Evolutionary conservation across 1,140 invertebrate species (phyloP).

Genomic region (Hetaerina americana): DNA sequence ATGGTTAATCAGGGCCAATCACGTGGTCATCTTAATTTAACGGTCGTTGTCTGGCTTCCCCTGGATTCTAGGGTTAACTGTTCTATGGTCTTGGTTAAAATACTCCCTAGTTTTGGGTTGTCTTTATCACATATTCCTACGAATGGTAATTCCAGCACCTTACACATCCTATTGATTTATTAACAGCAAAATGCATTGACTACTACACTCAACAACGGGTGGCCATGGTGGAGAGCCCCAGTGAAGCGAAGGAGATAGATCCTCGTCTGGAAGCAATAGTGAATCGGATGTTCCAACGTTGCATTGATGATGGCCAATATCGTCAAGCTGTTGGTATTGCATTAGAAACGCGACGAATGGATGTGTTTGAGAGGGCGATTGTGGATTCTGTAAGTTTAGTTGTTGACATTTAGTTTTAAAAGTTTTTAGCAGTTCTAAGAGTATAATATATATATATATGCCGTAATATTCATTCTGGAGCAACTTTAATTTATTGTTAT

Average conservation of each 20-base stretch:
- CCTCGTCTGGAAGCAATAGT: constrained; percentile 84
- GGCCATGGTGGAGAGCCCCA: constrained; percentile 43
- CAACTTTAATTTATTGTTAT: no score
- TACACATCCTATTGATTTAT: constrained; percentile 15
- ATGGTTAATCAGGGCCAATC: no score
- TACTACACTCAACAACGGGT: constrained; percentile 83
- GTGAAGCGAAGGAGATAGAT: constrained; percentile 62
- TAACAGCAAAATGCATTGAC: constrained; percentile 83
- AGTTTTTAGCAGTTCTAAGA: no score
- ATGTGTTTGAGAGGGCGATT: constrained; percentile 86
- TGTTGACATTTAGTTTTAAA: constrained; percentile 3
- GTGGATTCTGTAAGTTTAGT: constrained; percentile 59
- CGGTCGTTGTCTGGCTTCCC: no score
- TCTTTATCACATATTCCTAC: no score
- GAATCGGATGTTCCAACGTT: constrained; percentile 92
- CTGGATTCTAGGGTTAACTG: no score
- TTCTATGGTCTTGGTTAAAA: no score
- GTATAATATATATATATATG: neutral
- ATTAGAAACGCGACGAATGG: constrained; percentile 89
- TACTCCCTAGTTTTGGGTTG: no score
- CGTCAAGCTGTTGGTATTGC: constrained; percentile 88
- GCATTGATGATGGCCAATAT: constrained; percentile 86
- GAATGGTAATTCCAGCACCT: no score
- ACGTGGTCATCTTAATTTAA: no score
- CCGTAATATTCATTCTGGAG: neutral